Conservation (phyloP, 64 coral and sea anemone species). For the Pocillopora damicornis region DNA sequence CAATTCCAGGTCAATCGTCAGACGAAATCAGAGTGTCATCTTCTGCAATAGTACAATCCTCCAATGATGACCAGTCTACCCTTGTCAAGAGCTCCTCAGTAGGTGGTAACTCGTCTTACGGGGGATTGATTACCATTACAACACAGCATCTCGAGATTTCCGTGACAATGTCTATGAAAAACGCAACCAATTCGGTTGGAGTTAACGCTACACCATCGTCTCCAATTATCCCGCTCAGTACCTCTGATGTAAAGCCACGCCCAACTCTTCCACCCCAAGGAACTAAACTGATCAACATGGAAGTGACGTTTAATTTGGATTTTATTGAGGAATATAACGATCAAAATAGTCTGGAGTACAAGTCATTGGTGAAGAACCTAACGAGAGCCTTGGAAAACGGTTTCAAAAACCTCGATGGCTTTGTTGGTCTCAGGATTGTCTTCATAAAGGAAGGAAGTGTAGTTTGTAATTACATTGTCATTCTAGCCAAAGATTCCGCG, state of each 20-base stretch:
- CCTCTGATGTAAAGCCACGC: background rate
- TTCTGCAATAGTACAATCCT: background rate
- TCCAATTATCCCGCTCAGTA: background rate
- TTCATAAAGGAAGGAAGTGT: conserved; percentile 19
- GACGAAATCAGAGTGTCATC: background rate
- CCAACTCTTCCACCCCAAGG: conserved; percentile 6
- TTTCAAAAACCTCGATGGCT: conserved; percentile 12
- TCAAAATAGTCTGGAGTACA: background rate
- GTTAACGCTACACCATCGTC: background rate
- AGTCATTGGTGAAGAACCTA: background rate
- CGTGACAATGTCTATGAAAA: background rate
- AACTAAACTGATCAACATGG: conserved; percentile 15
- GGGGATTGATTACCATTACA: background rate
- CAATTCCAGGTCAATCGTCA: background rate
- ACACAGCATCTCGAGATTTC: background rate
- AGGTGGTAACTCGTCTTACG: background rate
- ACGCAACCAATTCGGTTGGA: background rate
- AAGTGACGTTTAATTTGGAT: background rate
- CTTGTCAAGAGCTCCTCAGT: background rate
- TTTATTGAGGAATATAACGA: conserved; percentile 20
- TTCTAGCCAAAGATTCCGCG: conserved; percentile 2
- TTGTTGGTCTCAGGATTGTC: background rate
- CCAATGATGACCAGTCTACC: background rate
- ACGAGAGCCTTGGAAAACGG: background rate
- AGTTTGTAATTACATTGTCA: conserved; percentile 10